Evolutionary conservation across 2,113 vertebrate species (phyloP), one percentile per base, ranked within the genome.

Genomic region (Gallinago paraguaiae): DNA sequence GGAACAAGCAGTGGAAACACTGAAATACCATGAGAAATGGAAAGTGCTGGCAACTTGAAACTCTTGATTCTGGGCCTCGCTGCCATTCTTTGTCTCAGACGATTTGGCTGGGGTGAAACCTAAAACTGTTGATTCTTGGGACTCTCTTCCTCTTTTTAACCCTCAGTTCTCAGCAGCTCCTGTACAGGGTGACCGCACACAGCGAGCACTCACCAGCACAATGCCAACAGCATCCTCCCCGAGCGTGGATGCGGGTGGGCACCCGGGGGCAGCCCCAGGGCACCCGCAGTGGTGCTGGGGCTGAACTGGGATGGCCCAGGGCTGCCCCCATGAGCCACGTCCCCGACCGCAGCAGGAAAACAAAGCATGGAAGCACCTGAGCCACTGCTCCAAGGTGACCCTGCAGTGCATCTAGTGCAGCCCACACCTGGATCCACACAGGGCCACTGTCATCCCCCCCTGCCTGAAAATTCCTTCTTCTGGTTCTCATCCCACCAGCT

Each of bases 71-170:
- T 2, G 25, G 90, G 78, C 92, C 85, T 74, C 33, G 3, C 90
- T 97, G 90, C 94, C 94, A 90, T 92, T 90, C 90, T 57, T 79
- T 82, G 85, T 94, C 90, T 88, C 92, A 95, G 95, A 84, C 64
- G 37, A n/a, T 91, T 64, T 92, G 90, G 93, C 92, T 81, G 48
- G 41, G 68, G n/a, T 17, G 37, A 91, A 93, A 91, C 57, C 48
- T 48, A 48, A 90, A 94, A 65, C 74, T 67, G 31, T 17, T 84
- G 56, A 68, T 74, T 77, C 41, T 33, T 11, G 18, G 64, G 68
- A 75, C 41, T 65, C 74, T 71, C 57, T n/a, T 90, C 75, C 88
- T 63, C 81, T 17, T 37, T 53, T 86, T 78, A 86, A 75, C 78
- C 72, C 93, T 72, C 71, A 68, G 48, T 39, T 86, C 74, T 39